Evolutionary conservation across 2,797 vertebrate species (phyloP).

Genomic region (Tapirus indicus): DNA sequence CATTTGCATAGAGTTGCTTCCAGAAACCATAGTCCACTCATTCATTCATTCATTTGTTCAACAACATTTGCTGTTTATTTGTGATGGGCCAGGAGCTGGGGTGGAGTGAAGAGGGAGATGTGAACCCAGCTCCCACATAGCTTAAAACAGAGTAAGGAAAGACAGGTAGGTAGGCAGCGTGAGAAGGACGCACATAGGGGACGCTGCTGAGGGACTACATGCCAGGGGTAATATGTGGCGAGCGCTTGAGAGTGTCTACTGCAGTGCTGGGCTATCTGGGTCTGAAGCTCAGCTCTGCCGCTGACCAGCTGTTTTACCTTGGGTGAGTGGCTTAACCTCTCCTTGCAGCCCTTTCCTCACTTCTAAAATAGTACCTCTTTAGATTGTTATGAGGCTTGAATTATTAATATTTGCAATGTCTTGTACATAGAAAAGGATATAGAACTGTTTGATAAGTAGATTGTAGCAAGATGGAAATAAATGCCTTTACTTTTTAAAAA

Average conservation of each 20-base stretch:
- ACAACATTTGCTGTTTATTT: not conserved
- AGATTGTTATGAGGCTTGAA: not conserved
- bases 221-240: fast-evolving
- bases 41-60: not conserved
- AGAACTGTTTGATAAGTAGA: not conserved
- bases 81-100: not conserved
- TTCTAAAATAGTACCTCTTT: not conserved
- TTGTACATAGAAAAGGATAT: not conserved
- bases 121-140: not conserved
- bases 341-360: not conserved
- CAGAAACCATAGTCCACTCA: not conserved
- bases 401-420: not conserved
- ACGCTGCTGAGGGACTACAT: not conserved
- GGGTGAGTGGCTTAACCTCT: not conserved
- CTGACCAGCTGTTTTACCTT: not conserved
- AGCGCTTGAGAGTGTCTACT: not conserved
- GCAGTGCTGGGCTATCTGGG: not conserved
- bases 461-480: not conserved
- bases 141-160: not conserved
- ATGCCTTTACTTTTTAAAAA: not conserved
- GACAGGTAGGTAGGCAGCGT: fast-evolving
- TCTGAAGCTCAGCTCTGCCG: not conserved
- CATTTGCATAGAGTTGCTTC: not conserved
- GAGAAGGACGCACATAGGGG: not conserved
- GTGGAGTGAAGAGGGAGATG: not conserved